Percentiles rank a stretch among this genome's conserved stretches.
Conservation (phyloP, 2,888 invertebrate species). For the Himalopsyche kuldschensis region DNA sequence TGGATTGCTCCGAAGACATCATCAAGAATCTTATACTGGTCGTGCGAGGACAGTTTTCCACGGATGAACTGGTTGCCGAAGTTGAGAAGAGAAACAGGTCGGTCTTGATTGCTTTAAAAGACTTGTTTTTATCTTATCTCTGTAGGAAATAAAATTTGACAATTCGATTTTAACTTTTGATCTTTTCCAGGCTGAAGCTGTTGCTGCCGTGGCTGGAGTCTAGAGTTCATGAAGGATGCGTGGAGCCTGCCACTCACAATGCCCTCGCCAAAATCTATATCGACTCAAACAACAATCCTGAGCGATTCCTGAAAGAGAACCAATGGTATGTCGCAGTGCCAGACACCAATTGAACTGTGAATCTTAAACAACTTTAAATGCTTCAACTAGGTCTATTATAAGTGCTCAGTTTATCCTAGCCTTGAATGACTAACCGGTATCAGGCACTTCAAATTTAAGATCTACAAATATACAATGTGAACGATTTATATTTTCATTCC, state of each 20-base stretch:
- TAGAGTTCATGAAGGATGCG: conserved; percentile 94
- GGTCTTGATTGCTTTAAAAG: neutral
- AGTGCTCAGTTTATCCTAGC: no score
- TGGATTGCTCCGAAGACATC: conserved; percentile 98
- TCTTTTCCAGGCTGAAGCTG: conserved; percentile 69
- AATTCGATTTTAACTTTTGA: neutral
- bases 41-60: conserved; percentile 97
- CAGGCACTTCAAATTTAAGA: no score
- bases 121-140: neutral
- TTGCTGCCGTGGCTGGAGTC: conserved; percentile 97
- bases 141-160: neutral
- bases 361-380: no score
- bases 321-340: conserved; percentile 58
- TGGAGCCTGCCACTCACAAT: conserved; percentile 98
- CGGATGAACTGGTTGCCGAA: conserved; percentile 97
- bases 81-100: conserved; percentile 88
- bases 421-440: no score
- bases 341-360: no score
- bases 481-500: no score
- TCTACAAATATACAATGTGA: no score
- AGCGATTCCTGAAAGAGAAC: conserved; percentile 87
- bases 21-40: conserved; percentile 98
- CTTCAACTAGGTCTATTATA: no score
- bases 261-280: conserved; percentile 99
- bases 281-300: conserved; percentile 99